Base-by-base conservation (phyloP, 2,797 vertebrate genomes). In the Halcyon chelicuti region DNA sequence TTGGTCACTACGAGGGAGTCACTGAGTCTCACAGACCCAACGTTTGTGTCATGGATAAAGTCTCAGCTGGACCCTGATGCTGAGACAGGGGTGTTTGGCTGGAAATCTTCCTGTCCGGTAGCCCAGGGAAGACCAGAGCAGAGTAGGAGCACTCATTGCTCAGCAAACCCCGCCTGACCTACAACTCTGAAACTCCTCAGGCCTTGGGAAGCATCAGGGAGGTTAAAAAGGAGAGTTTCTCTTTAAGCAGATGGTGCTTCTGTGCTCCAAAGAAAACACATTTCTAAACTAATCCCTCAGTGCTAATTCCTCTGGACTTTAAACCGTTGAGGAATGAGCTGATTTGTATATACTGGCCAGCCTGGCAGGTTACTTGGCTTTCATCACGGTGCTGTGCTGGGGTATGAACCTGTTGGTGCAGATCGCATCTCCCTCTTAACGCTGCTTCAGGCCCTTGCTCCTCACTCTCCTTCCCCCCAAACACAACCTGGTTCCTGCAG, bases 311-410 rank as follows among this genome's bases (percentile, higher is more conserved):
- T 88, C 35, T 76, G 82, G 79, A 91, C 74, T 86, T 94, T 79
- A 97, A 96, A 77, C 62, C 87, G 68, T 61, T 81, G 75, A 92
- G 89, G 90, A 96, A 96, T 78, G 90, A 97, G 71, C 77, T 80
- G 92, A 80, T 95, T 80, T 95, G 95, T 96, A 31, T 77, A 49
- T 40, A 49, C 65, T 94, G 86, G 90, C 95, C 86, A 61, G 67
- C 67, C 73, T 63, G 86, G 72, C 83, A 61, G 40, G 82, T 94
- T 93, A 9, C n/a, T 91, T 81, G 85, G 66, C 78, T 94, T 86
- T 66, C 94, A 96, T 52, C 51, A 35, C 40, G 51, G 57, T 0
- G 0, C 37, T 73, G 25, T 74, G 80, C 52, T 52, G 44, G 63
- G 60, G 19, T 51, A 77, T 10, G 46, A 90, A 77, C 83, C 67